Evolutionary conservation across 2,113 vertebrate species (phyloP), one percentile per base, ranked within the genome.

Genomic region (Stegastes partitus): DNA sequence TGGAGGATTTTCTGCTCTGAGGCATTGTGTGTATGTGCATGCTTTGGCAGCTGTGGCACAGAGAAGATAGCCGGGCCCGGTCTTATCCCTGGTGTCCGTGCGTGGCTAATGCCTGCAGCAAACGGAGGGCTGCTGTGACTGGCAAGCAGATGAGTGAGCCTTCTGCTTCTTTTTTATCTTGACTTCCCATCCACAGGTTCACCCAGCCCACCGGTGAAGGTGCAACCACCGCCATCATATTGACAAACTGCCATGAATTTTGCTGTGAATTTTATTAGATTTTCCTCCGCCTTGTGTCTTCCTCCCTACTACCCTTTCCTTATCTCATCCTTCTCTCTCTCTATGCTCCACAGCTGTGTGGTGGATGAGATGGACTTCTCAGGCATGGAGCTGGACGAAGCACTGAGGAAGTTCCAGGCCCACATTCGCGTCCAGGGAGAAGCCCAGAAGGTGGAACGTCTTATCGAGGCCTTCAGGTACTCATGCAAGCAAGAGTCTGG

Each of bases 321-420:
- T 57, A 42, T 69, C n/a, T 66, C 11, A 28, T 28, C 12, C 44
- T n/a, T n/a, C 18, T 42, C 9, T 14, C 28, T 31, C 19, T 15
- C 23, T 74, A 6, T 53, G 47, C 58, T 71, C 59, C 54, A 63
- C 85, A 99, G 98, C 78, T 99, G 98, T 23, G 98, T 99, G 59
- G 98, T 99, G 80, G 98, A 99, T 68, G 98, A 99, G 91, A 99
- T 99, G 98, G 98, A 99, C 89, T 99, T 99, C 91, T 98, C 97
- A 0, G 95, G 96, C 21, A 98, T 98, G 97, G 98, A 99, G 89
- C 92, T 99, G 90, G 98, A 99, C 16, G 98, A 99, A 90, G 98
- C 98, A 5, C 95, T 99, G 87, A 94, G 98, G 89, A 99, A 99
- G 92, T 99, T 99, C 91, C 98, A 99, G 90, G 97, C 98, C 34